Conservation (phyloP, 2,888 invertebrate genomes). For the Lycocerus yunnanus region DNA sequence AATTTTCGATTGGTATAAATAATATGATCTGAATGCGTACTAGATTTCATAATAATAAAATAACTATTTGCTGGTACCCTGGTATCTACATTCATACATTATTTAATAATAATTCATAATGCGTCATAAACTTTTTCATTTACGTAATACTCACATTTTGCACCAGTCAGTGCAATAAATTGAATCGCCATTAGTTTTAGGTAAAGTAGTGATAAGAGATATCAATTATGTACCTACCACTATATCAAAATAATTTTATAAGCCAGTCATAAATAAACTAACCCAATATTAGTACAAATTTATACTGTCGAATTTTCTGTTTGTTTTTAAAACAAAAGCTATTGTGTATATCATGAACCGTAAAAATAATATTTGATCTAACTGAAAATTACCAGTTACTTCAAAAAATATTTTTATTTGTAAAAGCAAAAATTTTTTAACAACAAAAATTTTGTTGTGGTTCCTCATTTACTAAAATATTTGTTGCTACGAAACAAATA, state of each 20-base stretch:
- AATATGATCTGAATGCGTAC: not conserved
- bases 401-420: too few species aligned
- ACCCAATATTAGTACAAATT: not conserved
- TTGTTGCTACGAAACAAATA: too few species aligned
- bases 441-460: too few species aligned
- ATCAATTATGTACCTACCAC: not conserved
- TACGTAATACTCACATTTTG: not conserved
- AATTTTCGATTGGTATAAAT: not conserved
- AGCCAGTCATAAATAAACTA: not conserved
- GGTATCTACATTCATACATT: not conserved
- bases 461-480: too few species aligned
- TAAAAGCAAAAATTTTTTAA: too few species aligned
- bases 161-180: not conserved
- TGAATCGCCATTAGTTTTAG: not conserved
- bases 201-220: not conserved
- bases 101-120: not conserved
- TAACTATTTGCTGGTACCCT: too few species aligned
- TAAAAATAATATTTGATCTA: too few species aligned
- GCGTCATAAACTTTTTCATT: not conserved
- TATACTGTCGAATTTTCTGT: not conserved
- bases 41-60: not conserved
- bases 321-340: not conserved
- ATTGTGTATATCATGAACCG: not conserved
- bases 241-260: not conserved
- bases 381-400: too few species aligned